Conservation (phyloP, 2,797 vertebrate genomes). For the Hoplostethus atlanticus region DNA sequence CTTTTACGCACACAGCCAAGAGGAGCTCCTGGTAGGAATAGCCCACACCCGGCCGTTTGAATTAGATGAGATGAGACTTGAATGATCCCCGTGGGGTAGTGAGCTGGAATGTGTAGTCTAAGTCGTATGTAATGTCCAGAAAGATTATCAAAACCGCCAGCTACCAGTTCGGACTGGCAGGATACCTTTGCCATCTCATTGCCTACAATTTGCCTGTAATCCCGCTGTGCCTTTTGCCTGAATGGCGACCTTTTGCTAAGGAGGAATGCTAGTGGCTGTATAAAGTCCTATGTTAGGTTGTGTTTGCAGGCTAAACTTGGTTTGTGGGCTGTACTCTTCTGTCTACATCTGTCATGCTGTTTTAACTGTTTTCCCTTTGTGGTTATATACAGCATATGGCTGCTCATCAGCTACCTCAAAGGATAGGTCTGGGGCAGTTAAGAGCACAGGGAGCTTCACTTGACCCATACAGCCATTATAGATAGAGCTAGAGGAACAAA, state of each 20-base stretch:
- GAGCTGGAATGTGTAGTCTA: conserved; percentile 24
- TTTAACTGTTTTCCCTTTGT: conserved; percentile 35
- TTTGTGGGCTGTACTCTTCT: conserved; percentile 46
- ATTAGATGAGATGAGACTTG: conserved; percentile 15
- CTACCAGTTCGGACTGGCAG: conserved; percentile 12
- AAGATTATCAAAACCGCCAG: conserved; percentile 20
- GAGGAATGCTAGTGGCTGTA: conserved; percentile 15
- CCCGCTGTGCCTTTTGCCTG: conserved; percentile 53
- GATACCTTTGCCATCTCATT: conserved; percentile 22
- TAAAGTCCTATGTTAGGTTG: conserved; percentile 44
- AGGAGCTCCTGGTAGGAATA: not conserved
- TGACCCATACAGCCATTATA: conserved; percentile 42
- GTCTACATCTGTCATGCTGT: conserved; percentile 19
- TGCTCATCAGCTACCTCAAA: conserved; percentile 60
- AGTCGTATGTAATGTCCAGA: conserved; percentile 28
- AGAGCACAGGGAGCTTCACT: conserved; percentile 27
- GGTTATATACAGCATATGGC: conserved; percentile 31
- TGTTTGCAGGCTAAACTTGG: conserved; percentile 30
- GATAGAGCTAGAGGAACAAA: conserved; percentile 12
- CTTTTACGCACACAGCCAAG: conserved; percentile 33
- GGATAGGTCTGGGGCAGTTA: conserved; percentile 50
- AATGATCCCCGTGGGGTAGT: conserved; percentile 13
- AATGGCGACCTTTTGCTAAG: conserved; percentile 54
- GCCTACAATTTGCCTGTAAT: conserved; percentile 23
- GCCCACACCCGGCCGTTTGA: not conserved